Conservation (phyloP, 1,140 invertebrate species). For the Melanaphis sacchari region DNA sequence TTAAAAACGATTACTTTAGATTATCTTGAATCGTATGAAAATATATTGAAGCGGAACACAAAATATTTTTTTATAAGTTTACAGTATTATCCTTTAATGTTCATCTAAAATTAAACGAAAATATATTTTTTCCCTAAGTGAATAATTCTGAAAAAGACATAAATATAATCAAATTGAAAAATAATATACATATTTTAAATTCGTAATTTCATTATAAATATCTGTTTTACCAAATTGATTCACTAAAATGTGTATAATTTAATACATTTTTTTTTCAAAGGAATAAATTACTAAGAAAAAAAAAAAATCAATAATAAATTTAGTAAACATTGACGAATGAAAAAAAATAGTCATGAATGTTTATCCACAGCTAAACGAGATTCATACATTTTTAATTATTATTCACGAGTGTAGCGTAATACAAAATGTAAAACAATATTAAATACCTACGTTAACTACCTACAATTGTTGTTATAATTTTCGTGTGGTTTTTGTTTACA, state of each 20-base stretch:
- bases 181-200: background rate
- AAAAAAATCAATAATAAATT: background rate
- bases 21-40: background rate
- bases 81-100: background rate
- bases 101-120: background rate
- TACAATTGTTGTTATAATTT: background rate
- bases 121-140: background rate
- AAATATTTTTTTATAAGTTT: background rate
- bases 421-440: background rate
- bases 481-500: background rate
- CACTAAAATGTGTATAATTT: background rate
- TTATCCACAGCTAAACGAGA: background rate
- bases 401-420: background rate
- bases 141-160: background rate
- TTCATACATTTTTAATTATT: conserved; percentile 13
- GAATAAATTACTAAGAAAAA: background rate
- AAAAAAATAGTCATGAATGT: background rate
- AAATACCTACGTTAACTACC: background rate
- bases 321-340: background rate
- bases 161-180: background rate
- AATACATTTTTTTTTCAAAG: background rate
- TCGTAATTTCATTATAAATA: background rate
- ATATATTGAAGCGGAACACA: background rate
- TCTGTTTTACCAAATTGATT: background rate
- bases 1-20: background rate